Percentiles rank a stretch among this genome's conserved stretches.
These are phyloP conservation scores for Pangasius krempfi DNA, from an alignment of 2,797 vertebrate species.

Conservation along the genomic window DNA sequence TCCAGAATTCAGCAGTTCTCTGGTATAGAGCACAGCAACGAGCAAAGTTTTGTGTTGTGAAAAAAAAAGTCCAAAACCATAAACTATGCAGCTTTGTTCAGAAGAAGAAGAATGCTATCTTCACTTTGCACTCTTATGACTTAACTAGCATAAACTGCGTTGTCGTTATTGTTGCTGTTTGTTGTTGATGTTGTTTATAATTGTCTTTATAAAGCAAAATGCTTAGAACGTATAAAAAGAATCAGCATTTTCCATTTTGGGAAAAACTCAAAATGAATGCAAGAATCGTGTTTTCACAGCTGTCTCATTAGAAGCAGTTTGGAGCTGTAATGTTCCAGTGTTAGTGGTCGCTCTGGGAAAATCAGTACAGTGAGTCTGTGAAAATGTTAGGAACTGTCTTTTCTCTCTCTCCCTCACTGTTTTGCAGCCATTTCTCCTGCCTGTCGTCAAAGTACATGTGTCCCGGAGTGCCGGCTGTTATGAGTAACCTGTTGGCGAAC, in stretches of 20 bases:
- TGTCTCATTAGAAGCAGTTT: neutral
- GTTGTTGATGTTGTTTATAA: neutral
- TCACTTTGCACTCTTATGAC: neutral
- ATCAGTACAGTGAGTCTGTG: neutral
- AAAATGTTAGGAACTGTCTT: neutral
- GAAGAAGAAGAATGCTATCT: neutral
- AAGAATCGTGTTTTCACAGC: no score
- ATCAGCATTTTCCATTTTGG: neutral
- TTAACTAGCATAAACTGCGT: neutral
- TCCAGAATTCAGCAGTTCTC: neutral
- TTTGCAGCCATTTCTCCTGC: slow-evolving; percentile 93
- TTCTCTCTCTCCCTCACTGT: slow-evolving; percentile 45
- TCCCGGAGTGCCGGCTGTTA: slow-evolving; percentile 93
- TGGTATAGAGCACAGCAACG: neutral
- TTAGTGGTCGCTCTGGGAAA: neutral
- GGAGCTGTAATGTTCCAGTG: neutral
- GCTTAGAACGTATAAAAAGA: neutral
- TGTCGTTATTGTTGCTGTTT: neutral
- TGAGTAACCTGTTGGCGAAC: slow-evolving; percentile 95
- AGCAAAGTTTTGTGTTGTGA: neutral
- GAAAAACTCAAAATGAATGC: neutral
- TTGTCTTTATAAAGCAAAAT: neutral
- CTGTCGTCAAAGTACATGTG: slow-evolving; percentile 98
- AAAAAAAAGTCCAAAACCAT: neutral
- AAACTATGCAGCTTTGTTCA: neutral